Evolutionary conservation across 1,140 invertebrate species (phyloP), one percentile per base, ranked within the genome.

Genomic region (Trichogramma pretiosum): DNA sequence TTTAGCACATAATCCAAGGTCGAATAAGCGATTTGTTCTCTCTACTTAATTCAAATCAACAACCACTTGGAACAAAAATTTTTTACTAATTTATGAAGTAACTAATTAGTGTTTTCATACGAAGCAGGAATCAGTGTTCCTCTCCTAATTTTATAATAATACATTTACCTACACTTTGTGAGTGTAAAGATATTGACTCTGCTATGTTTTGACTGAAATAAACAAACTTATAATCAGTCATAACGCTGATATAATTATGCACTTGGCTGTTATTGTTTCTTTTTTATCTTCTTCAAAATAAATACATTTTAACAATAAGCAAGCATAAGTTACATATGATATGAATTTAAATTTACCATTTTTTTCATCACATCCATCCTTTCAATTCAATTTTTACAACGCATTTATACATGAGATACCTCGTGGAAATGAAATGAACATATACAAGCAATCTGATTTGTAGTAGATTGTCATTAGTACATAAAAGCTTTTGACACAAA

Each of bases 41-140:
- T n/a, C n/a, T n/a, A n/a, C n/a, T n/a, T n/a, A n/a, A n/a, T n/a
- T n/a, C 26, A 40, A 21, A 23, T 33, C 1, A 28, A 18, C 13
- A 18, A 36, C 36, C 42, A 36, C 28, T 50, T 50, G 40, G 39
- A 16, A 32, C 18, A 36, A n/a, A 46, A 46, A 28, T 36, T 46
- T 46, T 17, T 36, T 51, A 46, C 49, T 51, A 51, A 51, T 51
- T 21, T 45, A 46, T 36, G n/a, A 50, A 39, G 38, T 51, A 45
- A 50, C 30, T 50, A 35, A n/a, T n/a, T n/a, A n/a, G n/a, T n/a
- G n/a, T 11, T 23, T 14, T 4, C 44, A 44, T 40, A 36, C 16
- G 40, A 51, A 51, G 43, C 49, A n/a, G 49, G 49, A 46, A 51
- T 51, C 46, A 51, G 28, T 46, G 49, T 51, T 51, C 49, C 49